Evolutionary conservation across 2,888 invertebrate species (phyloP), one percentile per base, ranked within the genome.

Genomic region (Octodonta nipae): DNA sequence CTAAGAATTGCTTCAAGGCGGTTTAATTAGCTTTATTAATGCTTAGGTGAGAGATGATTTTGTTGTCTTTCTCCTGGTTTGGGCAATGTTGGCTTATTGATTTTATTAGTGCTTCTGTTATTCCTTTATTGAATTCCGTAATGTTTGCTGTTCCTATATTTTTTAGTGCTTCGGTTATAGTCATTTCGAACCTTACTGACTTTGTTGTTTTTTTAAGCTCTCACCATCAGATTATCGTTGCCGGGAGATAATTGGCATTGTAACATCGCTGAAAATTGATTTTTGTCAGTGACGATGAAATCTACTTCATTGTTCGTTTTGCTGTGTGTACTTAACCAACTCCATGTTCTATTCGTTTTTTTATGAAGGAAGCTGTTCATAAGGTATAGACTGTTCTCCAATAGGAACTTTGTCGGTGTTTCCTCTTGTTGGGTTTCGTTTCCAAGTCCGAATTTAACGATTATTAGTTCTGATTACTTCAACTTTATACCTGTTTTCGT

Each of bases 201-300:
- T n/a, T n/a, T n/a, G n/a, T n/a, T 20, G 20, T 20, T 20, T 20
- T 7, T n/a, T 20, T 6, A 20, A 20, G 28, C 28, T 13, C 28
- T 28, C 7, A 28, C 28, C 28, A 28, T 28, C 10, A 7, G 5
- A 15, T 28, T 7, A 10, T 28, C 28, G 15, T 13, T 28, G 5
- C 28, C 29, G 7, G 16, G 8, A 11, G 29, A 29, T 15, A 29
- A 10, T n/a, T 15, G 29, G 16, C 15, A 29, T 16, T 29, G 29
- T 29, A 10, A 29, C 29, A 17, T 29, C 29, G 13, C 13, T 15
- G 13, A 7, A 8, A n/a, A 15, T 29, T 16, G 13, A 15, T 29
- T 29, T 15, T 29, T 29, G 13, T 29, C 29, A 8, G 29, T 29
- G n/a, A 29, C 16, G 29, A 29, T 29, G 29, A 17, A 15, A 16